These are phyloP conservation scores for Drymonia ruficornis DNA, from an alignment of 2,888 invertebrate species.

Conservation along the genomic window DNA sequence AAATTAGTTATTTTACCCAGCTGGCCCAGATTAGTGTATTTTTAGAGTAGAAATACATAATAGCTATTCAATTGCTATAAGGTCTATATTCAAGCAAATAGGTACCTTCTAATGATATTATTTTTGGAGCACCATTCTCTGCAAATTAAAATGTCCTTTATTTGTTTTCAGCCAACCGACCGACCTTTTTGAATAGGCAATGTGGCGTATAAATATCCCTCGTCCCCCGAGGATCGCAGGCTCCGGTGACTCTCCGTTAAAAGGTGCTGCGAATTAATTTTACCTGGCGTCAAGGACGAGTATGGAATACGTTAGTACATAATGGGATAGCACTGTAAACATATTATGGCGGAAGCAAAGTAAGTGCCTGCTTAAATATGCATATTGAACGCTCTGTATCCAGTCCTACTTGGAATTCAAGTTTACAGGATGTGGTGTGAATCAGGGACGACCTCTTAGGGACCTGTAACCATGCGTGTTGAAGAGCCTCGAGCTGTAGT, in stretches of 20 bases:
- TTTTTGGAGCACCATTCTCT: neutral
- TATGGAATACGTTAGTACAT: slow-evolving; percentile 57
- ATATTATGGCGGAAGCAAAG: slow-evolving; percentile 38
- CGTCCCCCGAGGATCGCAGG: slow-evolving; percentile 48
- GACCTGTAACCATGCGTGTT: no score
- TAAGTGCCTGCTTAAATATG: slow-evolving; percentile 36
- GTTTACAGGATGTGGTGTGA: no score
- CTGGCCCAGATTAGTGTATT: no score
- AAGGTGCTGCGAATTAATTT: slow-evolving; percentile 73
- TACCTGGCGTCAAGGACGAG: slow-evolving; percentile 62
- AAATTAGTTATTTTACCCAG: no score
- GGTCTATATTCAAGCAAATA: no score
- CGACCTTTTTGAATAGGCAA: slow-evolving; percentile 73
- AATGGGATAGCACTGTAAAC: slow-evolving; percentile 59
- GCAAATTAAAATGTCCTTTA: neutral
- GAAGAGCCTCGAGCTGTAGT: no score
- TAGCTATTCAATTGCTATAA: no score
- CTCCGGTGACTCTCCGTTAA: slow-evolving; percentile 56
- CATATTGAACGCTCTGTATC: slow-evolving; percentile 29
- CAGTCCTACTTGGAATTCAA: neutral
- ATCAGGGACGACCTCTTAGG: no score
- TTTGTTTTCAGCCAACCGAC: neutral
- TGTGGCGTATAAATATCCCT: slow-evolving; percentile 68
- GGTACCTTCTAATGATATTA: no score
- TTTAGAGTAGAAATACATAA: no score